phyloP scores from a whole-genome alignment of 2,797 vertebrate species.

The Tangara arthus region DNA sequence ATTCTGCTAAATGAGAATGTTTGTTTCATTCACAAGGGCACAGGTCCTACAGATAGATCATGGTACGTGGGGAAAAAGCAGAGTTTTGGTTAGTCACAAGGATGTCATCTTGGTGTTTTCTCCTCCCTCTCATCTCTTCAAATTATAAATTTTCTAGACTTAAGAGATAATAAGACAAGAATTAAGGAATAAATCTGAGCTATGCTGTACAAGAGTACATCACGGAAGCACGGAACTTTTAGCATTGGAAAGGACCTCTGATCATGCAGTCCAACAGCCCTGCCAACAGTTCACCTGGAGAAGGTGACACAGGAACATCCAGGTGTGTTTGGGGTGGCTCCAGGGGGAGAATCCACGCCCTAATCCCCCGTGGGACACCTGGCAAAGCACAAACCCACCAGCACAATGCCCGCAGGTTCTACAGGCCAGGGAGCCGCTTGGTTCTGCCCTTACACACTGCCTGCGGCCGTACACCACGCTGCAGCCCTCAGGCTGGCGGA shows the following conservation, averaged over 20 bases:
- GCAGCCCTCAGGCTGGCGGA: not conserved
- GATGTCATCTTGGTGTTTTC: accelerated
- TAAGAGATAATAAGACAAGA: accelerated
- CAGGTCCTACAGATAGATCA: not conserved
- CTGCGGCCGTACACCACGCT: not conserved
- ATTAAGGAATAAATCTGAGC: not conserved
- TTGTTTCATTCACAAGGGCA: not conserved
- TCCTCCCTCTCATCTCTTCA: not conserved
- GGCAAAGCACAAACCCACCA: not conserved
- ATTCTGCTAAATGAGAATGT: not conserved
- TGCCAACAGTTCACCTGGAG: not conserved
- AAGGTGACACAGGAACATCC: not conserved
- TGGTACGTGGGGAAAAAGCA: accelerated
- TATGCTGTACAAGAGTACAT: accelerated
- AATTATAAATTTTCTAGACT: not conserved
- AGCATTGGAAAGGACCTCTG: not conserved
- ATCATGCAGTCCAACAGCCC: not conserved
- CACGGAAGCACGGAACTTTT: not conserved
- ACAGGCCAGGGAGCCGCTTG: too few species aligned
- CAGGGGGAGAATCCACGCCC: not conserved
- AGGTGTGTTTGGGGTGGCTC: not conserved
- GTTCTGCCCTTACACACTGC: accelerated
- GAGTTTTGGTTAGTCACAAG: not conserved
- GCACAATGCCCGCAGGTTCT: accelerated
- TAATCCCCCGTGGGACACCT: accelerated